phyloP scores from a whole-genome alignment of 2,888 invertebrate genomes.

The Dynastes maya region DNA sequence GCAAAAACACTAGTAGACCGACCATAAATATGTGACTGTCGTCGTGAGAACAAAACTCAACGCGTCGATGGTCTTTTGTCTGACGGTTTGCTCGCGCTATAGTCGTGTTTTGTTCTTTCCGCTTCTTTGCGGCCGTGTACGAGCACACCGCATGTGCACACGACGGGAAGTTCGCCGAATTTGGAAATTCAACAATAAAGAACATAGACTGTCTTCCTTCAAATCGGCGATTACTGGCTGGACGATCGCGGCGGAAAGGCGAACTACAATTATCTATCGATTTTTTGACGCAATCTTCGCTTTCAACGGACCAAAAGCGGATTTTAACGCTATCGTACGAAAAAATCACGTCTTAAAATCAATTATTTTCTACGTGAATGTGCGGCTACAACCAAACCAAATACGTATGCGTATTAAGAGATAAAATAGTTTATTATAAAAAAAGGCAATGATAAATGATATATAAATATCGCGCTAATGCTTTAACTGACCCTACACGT shows the following conservation, averaged over 20 bases:
- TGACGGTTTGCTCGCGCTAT: slow-evolving; percentile 46
- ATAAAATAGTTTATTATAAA: not conserved
- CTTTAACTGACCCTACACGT: no score
- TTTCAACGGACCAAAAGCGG: slow-evolving; percentile 27
- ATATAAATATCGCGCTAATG: no score
- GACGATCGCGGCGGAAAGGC: slow-evolving; percentile 35
- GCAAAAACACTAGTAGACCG: slow-evolving; percentile 64
- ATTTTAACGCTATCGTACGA: slow-evolving; percentile 15
- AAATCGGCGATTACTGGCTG: slow-evolving; percentile 35
- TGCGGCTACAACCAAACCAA: not conserved
- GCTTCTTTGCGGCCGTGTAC: slow-evolving; percentile 21
- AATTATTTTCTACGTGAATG: slow-evolving; percentile 8
- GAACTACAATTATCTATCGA: slow-evolving; percentile 32
- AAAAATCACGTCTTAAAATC: slow-evolving; percentile 21
- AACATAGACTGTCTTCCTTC: slow-evolving; percentile 39
- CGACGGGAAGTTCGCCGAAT: slow-evolving; percentile 47
- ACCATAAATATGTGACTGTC: slow-evolving; percentile 60
- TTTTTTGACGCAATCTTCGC: slow-evolving; percentile 39
- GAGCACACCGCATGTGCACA: slow-evolving; percentile 37
- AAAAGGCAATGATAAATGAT: no score
- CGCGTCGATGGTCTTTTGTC: slow-evolving; percentile 53
- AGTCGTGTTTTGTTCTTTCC: slow-evolving; percentile 47
- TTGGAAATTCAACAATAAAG: slow-evolving; percentile 44
- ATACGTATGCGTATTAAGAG: slow-evolving; percentile 21
- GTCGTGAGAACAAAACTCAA: slow-evolving; percentile 62